Percentiles rank a stretch among this genome's conserved stretches.
These are phyloP conservation scores for Corythornis vintsioides DNA, from an alignment of 2,113 vertebrate genomes.

Conservation along the genomic window DNA sequence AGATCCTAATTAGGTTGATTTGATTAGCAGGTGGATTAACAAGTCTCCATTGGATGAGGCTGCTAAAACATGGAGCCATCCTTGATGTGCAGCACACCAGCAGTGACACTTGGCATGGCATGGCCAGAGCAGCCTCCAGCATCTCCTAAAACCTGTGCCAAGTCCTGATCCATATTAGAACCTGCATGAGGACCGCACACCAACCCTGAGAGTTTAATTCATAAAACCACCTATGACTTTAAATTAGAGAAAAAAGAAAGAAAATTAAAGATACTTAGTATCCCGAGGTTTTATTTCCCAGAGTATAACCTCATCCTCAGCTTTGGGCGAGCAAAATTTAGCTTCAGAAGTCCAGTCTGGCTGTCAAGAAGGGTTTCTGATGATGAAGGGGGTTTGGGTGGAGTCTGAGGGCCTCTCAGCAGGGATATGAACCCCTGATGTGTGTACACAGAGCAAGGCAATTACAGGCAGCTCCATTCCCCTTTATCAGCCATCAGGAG, in stretches of 20 bases:
- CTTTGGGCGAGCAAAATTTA: background rate
- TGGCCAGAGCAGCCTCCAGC: background rate
- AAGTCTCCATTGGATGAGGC: background rate
- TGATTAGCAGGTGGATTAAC: background rate
- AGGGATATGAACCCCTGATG: background rate
- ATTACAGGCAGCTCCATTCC: background rate
- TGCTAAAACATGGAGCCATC: background rate
- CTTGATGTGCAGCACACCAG: background rate
- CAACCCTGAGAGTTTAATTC: background rate
- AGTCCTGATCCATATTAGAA: background rate
- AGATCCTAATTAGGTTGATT: background rate
- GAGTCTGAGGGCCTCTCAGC: background rate
- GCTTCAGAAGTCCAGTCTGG: background rate
- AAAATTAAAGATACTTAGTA: background rate
- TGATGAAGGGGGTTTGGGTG: background rate
- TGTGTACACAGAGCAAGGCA: background rate
- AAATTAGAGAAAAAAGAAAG: background rate
- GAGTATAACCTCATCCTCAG: background rate
- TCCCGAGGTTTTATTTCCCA: background rate
- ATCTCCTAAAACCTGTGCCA: background rate
- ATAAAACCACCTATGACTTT: background rate
- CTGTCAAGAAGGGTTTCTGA: background rate
- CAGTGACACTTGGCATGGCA: background rate
- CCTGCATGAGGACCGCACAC: background rate
- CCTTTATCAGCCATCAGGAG: background rate